A percentile compares a stretch with the other conserved stretches of the same genome.
These are phyloP conservation scores for Bicyclus anynana DNA, from an alignment of 1,140 invertebrate genomes.

Conservation along the genomic window DNA sequence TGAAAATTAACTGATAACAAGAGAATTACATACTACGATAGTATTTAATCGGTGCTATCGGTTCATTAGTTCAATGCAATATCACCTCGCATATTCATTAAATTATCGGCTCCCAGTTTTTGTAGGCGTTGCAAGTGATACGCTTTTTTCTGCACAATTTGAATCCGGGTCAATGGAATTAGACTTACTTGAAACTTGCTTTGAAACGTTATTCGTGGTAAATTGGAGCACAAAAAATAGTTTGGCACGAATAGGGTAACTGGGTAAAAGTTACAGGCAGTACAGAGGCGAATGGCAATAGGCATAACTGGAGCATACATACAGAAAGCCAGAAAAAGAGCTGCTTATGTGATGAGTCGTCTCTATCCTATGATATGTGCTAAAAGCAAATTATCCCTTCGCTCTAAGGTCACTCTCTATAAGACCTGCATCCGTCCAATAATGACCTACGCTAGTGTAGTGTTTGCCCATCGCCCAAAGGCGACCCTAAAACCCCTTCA, in stretches of 20 bases:
- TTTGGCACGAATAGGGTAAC: neutral
- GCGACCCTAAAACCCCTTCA: too few species aligned
- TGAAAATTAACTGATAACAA: conserved; percentile 32
- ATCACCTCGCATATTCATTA: neutral
- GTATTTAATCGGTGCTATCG: conserved; percentile 22
- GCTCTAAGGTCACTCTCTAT: too few species aligned
- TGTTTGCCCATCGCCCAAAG: too few species aligned
- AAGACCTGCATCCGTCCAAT: too few species aligned
- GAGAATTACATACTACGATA: conserved; percentile 32
- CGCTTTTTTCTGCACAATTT: neutral
- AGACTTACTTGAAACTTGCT: neutral
- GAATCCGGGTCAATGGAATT: neutral
- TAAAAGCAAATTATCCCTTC: too few species aligned
- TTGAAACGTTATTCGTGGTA: neutral
- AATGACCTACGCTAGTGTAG: too few species aligned
- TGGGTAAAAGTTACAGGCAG: too few species aligned
- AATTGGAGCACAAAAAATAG: neutral
- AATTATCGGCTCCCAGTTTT: neutral
- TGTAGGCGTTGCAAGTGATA: neutral
- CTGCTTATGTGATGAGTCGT: too few species aligned
- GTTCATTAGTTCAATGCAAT: conserved; percentile 13
- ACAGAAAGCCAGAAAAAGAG: too few species aligned
- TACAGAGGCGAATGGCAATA: too few species aligned
- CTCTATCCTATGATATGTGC: too few species aligned
- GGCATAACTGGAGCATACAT: too few species aligned